phyloP scores from a whole-genome alignment of 2,888 invertebrate species.

The Caenorhabditis zanzibari region DNA sequence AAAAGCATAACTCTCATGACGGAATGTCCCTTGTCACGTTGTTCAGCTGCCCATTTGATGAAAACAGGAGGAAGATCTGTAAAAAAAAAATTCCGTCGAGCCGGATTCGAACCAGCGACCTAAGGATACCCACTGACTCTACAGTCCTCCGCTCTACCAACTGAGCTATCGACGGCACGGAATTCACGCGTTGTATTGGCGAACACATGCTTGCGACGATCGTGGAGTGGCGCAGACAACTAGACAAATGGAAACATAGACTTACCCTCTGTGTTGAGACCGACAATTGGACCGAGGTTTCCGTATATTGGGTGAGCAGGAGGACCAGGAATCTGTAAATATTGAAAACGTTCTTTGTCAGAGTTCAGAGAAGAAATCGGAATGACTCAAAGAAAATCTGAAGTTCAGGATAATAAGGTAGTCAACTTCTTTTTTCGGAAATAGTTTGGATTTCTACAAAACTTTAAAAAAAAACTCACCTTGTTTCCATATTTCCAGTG shows the following conservation, averaged over 20 bases:
- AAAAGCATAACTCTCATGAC: conserved; percentile 53
- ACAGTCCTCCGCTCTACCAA: conserved; percentile 74
- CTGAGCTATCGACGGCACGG: conserved; percentile 55
- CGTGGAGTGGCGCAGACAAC: neutral
- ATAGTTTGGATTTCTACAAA: no score
- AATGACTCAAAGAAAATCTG: neutral
- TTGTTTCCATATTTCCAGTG: conserved; percentile 51
- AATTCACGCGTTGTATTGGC: neutral
- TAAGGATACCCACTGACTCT: conserved; percentile 71
- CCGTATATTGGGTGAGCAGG: conserved; percentile 52
- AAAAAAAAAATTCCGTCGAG: conserved; percentile 66
- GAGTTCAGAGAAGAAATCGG: neutral
- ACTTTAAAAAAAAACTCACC: conserved; percentile 22
- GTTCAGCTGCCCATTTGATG: conserved; percentile 54
- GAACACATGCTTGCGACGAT: neutral
- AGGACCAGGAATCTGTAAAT: conserved; percentile 57
- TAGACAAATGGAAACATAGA: neutral
- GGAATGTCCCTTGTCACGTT: conserved; percentile 33
- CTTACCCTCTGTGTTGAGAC: conserved; percentile 47
- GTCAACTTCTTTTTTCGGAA: no score
- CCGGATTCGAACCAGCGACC: conserved; percentile 77
- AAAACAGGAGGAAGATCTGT: conserved; percentile 44
- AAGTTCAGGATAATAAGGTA: no score
- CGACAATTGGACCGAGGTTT: conserved; percentile 42
- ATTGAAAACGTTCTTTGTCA: neutral